A percentile compares a stretch with the other conserved stretches of the same genome.
phyloP scores from a whole-genome alignment of 2,113 vertebrate species.

The Azemiops feae region DNA sequence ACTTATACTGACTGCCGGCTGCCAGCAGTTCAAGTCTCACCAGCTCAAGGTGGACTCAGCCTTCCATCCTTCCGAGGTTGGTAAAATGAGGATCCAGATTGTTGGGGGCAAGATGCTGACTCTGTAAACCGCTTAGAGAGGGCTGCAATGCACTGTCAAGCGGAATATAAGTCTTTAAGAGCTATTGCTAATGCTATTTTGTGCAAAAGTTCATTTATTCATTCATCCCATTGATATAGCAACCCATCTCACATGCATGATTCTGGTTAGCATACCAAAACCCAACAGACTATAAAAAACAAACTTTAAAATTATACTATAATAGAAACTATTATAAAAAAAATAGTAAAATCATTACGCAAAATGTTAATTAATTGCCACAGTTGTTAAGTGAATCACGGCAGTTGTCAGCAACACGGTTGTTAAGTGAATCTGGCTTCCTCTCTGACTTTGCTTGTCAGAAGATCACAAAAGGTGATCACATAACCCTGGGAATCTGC shows the following conservation, averaged over 20 bases:
- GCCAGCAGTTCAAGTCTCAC: too few species aligned
- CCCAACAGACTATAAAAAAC: not conserved
- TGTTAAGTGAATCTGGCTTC: not conserved
- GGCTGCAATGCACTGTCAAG: too few species aligned
- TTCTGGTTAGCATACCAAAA: not conserved
- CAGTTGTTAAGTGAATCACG: not conserved
- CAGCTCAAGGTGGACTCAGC: too few species aligned
- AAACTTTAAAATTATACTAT: not conserved
- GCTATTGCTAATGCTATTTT: not conserved
- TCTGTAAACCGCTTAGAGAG: too few species aligned
- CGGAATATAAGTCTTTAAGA: too few species aligned
- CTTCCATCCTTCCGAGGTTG: too few species aligned
- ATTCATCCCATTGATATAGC: not conserved
- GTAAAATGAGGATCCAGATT: too few species aligned
- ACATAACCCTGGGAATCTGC: too few species aligned
- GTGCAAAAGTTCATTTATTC: not conserved
- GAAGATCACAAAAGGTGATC: too few species aligned
- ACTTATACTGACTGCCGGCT: too few species aligned
- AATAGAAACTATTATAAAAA: not conserved
- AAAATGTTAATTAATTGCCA: not conserved
- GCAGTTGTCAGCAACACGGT: not conserved
- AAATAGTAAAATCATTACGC: not conserved
- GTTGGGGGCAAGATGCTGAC: too few species aligned
- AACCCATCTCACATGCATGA: not conserved
- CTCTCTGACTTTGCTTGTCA: too few species aligned